Conservation (phyloP, 2,888 invertebrate species). For the Drosophila subquinaria region DNA sequence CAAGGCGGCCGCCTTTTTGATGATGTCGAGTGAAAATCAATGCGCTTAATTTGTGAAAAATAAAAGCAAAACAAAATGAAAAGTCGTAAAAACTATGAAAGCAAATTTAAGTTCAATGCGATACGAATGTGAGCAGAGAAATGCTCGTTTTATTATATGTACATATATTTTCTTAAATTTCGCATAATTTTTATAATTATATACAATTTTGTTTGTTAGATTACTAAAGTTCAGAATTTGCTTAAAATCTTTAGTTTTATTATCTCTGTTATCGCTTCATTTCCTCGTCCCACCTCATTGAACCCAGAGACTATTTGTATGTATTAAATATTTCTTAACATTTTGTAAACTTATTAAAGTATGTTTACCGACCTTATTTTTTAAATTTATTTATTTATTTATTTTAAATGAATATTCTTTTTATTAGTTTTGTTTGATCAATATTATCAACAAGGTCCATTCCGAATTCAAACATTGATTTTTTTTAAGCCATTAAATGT, state of each 20-base stretch:
- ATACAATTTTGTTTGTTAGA: no score
- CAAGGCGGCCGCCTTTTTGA: constrained; percentile 49
- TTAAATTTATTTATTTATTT: neutral
- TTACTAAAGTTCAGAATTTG: no score
- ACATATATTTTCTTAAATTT: neutral
- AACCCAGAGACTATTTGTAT: neutral
- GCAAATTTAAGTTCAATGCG: constrained; percentile 13
- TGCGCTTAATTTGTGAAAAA: constrained; percentile 63
- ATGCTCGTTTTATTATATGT: neutral
- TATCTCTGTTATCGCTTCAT: neutral
- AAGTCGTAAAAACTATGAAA: constrained; percentile 18
- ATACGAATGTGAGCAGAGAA: neutral
- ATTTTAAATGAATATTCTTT: no score
- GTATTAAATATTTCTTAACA: no score
- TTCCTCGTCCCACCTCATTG: neutral
- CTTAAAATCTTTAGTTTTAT: no score
- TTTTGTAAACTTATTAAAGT: neutral
- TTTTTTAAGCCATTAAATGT: no score
- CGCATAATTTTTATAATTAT: neutral
- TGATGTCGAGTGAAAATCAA: constrained; percentile 75
- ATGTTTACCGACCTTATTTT: no score
- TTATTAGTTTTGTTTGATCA: no score
- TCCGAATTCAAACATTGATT: no score
- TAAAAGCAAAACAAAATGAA: constrained; percentile 22
- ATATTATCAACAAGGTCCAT: no score